Evolutionary conservation across 2,113 vertebrate genomes (phyloP).

Genomic region (Benitochromis conjunctus): DNA sequence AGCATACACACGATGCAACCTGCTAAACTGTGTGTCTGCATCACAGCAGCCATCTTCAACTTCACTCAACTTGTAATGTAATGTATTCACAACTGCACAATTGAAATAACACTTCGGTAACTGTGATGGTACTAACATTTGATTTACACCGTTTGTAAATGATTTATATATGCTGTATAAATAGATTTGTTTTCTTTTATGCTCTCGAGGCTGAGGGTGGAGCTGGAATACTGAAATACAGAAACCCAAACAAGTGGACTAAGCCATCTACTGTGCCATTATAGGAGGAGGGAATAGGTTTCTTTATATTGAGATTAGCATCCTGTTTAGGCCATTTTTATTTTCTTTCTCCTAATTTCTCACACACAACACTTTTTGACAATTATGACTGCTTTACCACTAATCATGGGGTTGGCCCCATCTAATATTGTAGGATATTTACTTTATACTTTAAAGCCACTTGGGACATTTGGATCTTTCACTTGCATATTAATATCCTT

Average conservation of each 20-base stretch:
- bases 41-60: too few species aligned
- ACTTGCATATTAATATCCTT: background rate
- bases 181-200: too few species aligned
- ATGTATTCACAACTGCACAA: too few species aligned
- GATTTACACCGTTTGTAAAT: too few species aligned
- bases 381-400: background rate
- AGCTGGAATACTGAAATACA: background rate
- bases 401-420: background rate
- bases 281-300: background rate
- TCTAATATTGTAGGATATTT: background rate
- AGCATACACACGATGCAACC: too few species aligned
- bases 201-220: too few species aligned
- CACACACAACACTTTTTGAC: background rate
- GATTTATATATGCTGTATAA: too few species aligned
- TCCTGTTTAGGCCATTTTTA: background rate
- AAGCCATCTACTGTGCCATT: background rate
- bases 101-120: too few species aligned
- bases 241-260: background rate
- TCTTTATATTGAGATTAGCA: background rate
- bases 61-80: too few species aligned
- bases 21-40: too few species aligned
- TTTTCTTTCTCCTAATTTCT: background rate
- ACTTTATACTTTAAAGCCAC: background rate
- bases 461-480: background rate
- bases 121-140: too few species aligned